Evolutionary conservation across 2,113 vertebrate species (phyloP).

Genomic region (Athene noctua): DNA sequence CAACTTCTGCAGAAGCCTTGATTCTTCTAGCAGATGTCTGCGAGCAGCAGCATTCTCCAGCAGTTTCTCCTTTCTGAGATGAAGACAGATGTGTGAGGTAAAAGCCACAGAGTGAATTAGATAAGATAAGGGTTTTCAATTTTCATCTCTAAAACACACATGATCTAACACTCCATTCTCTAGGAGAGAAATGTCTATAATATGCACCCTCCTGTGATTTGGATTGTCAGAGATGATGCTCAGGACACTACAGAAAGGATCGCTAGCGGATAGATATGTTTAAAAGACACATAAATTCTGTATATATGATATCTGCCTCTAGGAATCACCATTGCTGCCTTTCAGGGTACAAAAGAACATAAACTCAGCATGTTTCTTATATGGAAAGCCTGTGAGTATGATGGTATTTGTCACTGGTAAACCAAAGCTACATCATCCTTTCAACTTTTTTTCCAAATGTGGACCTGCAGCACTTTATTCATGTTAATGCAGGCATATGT

Average conservation of each 20-base stretch:
- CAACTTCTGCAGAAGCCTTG: slow-evolving; percentile 81
- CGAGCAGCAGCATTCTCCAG: slow-evolving; percentile 70
- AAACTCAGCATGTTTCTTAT: background rate
- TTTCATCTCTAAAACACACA: background rate
- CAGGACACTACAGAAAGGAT: background rate
- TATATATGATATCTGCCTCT: background rate
- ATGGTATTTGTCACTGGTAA: background rate
- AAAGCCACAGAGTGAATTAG: background rate
- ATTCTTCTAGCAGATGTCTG: slow-evolving; percentile 74
- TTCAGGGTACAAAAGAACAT: background rate
- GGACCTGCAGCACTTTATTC: background rate
- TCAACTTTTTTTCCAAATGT: background rate
- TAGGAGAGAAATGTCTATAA: background rate
- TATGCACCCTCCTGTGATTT: background rate
- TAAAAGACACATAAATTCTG: background rate
- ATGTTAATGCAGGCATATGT: background rate
- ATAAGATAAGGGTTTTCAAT: background rate
- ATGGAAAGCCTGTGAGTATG: background rate
- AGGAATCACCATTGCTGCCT: background rate
- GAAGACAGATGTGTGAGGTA: background rate
- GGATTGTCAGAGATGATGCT: background rate
- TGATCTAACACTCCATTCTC: background rate
- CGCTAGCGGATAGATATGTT: background rate
- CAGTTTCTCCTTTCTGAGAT: slow-evolving; percentile 77
- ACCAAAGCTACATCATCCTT: background rate